A percentile compares a stretch with the other conserved stretches of the same genome.
Conservation (phyloP, 1,140 invertebrate species). For the Cecropterus lyciades region DNA sequence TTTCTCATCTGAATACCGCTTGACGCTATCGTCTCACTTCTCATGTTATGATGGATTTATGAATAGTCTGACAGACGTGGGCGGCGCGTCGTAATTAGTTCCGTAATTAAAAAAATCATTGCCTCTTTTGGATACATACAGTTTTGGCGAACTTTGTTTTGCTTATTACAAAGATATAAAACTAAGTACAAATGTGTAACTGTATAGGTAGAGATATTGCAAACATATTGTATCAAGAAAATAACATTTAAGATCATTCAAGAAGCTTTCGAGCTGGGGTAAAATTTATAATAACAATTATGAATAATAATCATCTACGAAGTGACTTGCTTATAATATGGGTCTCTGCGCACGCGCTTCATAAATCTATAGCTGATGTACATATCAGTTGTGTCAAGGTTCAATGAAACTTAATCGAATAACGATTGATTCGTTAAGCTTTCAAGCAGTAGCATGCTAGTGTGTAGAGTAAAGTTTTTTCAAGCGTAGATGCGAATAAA, state of each 20-base stretch:
- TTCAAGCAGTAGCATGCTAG: not conserved
- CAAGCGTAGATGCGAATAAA: constrained; percentile 36
- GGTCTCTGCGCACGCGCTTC: constrained; percentile 17
- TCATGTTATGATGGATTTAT: constrained; percentile 48
- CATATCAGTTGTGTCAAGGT: constrained; percentile 5
- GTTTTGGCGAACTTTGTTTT: not conserved
- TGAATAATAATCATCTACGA: too few species aligned
- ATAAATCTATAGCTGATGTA: not conserved
- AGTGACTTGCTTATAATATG: not conserved
- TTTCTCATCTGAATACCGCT: constrained; percentile 53
- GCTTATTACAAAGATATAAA: not conserved
- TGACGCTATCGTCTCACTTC: constrained; percentile 50
- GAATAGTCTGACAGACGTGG: constrained; percentile 41
- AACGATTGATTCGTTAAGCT: not conserved
- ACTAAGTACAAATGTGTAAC: too few species aligned
- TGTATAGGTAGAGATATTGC: too few species aligned
- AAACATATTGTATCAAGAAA: too few species aligned
- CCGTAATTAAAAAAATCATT: constrained; percentile 14
- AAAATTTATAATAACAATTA: too few species aligned
- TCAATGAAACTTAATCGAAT: constrained; percentile 7
- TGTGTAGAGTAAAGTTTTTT: not conserved
- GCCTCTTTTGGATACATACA: not conserved
- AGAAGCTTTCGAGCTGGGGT: too few species aligned
- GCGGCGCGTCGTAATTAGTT: constrained; percentile 40
- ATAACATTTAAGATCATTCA: too few species aligned